Conservation (phyloP, 1,140 invertebrate genomes). For the Diprion similis region DNA sequence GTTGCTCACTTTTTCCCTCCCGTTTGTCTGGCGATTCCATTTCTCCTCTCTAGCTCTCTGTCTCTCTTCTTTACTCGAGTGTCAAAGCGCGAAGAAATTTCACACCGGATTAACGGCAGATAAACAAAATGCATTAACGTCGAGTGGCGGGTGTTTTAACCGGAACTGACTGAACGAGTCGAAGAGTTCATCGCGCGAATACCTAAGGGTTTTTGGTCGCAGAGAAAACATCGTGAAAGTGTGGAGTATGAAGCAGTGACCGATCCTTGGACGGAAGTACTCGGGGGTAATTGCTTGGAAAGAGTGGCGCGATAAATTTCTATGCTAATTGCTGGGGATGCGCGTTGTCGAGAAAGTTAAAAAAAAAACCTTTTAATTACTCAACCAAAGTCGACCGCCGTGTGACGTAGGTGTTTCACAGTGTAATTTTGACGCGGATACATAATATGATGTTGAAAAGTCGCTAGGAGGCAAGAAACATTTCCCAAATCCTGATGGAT, state of each 20-base stretch:
- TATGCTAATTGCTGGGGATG: neutral
- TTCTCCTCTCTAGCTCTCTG: too few relatives aligned
- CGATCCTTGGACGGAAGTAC: too few relatives aligned
- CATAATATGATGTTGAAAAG: neutral
- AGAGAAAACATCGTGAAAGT: constrained; percentile 13
- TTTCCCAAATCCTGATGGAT: too few relatives aligned
- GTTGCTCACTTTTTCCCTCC: neutral
- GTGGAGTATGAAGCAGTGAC: too few relatives aligned
- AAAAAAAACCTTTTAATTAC: neutral
- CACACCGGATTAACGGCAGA: neutral
- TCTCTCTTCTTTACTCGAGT: too few relatives aligned
- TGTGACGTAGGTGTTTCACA: too few relatives aligned
- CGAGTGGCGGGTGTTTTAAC: too few relatives aligned
- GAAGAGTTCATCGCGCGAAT: neutral
- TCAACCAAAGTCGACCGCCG: neutral
- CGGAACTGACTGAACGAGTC: too few relatives aligned
- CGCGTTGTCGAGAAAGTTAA: neutral
- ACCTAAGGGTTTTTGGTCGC: neutral
- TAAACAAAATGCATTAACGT: neutral
- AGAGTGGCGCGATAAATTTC: neutral
- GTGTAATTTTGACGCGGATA: too few relatives aligned
- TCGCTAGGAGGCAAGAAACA: neutral
- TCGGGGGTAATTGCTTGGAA: neutral
- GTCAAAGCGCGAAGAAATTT: too few relatives aligned
- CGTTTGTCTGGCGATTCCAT: too few relatives aligned